These are phyloP conservation scores for Geotrypetes seraphini DNA, from an alignment of 2,797 vertebrate genomes.

Conservation along the genomic window DNA sequence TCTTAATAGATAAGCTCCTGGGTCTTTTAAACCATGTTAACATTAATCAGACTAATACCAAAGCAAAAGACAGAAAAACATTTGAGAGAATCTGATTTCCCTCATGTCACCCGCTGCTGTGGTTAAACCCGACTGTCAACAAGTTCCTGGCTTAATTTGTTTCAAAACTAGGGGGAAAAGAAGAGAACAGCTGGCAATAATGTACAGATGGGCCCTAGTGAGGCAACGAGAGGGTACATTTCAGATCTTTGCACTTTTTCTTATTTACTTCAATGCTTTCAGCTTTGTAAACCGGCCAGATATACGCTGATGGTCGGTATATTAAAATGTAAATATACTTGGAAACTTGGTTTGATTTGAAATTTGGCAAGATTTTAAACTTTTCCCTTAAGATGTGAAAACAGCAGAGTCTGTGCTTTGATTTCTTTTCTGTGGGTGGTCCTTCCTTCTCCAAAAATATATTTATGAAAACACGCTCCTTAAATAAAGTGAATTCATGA, in stretches of 20 bases:
- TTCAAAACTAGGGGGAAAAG: no score
- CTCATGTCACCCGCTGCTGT: background rate
- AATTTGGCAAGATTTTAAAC: background rate
- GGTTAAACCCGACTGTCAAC: slow-evolving; percentile 7
- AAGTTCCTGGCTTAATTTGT: no score
- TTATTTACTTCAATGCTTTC: no score
- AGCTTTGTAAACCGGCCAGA: no score
- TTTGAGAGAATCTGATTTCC: slow-evolving; percentile 8
- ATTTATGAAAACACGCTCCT: no score
- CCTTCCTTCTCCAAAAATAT: no score
- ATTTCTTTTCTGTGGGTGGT: background rate
- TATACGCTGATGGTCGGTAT: no score
- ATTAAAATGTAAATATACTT: no score
- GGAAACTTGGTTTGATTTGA: background rate
- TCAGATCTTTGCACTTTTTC: background rate
- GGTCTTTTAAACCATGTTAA: slow-evolving; percentile 27
- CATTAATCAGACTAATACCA: slow-evolving; percentile 25
- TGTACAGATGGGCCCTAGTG: background rate
- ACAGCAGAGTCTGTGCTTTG: background rate
- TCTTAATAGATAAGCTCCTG: slow-evolving; percentile 27
- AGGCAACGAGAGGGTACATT: background rate
- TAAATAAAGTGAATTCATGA: no score
- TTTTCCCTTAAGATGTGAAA: no score
- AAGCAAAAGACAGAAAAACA: background rate
- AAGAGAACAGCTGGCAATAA: no score